Conservation (phyloP, 2,888 invertebrate species). For the Philaethria dido region DNA sequence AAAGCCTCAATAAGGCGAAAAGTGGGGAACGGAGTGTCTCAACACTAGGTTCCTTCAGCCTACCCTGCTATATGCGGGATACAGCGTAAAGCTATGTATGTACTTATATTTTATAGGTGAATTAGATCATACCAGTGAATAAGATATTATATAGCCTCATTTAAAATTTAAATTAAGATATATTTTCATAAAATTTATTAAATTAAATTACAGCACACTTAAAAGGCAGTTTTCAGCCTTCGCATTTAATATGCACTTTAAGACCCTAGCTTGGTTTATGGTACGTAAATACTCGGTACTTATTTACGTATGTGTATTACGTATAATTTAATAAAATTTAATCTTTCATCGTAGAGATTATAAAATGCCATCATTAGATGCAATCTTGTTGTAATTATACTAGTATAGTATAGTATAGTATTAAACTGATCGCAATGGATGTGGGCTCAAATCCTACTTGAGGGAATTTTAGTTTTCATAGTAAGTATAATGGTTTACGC, state of each 20-base stretch:
- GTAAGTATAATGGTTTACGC: no score
- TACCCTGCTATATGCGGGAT: not conserved
- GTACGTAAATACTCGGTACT: conserved; percentile 22
- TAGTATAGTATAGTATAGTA: no score
- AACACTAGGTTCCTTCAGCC: not conserved
- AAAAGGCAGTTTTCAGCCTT: conserved; percentile 29
- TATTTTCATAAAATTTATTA: conserved; percentile 24
- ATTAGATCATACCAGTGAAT: not conserved
- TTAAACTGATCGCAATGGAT: not conserved
- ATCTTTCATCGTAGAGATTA: not conserved
- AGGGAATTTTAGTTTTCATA: not conserved
- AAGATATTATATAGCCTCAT: conserved; percentile 8
- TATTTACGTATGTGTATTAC: conserved; percentile 5
- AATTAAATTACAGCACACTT: conserved; percentile 21
- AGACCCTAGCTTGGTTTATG: conserved; percentile 27
- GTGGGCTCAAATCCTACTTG: not conserved
- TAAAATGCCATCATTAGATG: not conserved
- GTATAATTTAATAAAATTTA: conserved; percentile 19
- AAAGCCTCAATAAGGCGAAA: no score
- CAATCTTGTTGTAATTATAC: not conserved
- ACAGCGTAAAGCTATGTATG: not conserved
- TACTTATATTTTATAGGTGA: conserved; percentile 1
- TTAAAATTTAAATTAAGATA: conserved; percentile 4
- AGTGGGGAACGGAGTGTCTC: not conserved
- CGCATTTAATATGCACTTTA: conserved; percentile 34